Evolutionary conservation across 2,797 vertebrate species (phyloP), one percentile per base, ranked within the genome.

Genomic region (Enteromius anoplus): DNA sequence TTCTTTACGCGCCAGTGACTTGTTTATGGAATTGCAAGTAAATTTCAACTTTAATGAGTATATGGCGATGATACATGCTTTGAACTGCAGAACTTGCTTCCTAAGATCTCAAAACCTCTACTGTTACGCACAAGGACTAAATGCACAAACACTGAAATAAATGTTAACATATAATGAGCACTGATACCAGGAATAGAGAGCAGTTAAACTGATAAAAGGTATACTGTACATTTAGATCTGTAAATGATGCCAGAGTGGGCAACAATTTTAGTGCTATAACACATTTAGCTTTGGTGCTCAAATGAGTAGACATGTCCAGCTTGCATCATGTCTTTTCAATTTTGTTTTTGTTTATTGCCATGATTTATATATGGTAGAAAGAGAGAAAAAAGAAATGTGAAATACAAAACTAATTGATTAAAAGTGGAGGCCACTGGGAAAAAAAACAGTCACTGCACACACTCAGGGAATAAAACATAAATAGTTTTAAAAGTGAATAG

Each of bases 41-140:
- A 65, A 81, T 65, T 12, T 81, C 55, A 45, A 65, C 32, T 81
- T 81, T 64, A 73, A 81, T 81, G 42, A 53, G 45, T 81, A 45
- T 47, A 60, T 60, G 68, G 37, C 12, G 2, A 60, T 47, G 23
- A 71, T 34, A 60, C 78, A 15, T 60, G 51, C 34, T 70, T 70
- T 45, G 34, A 80, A 68, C 32, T 70, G 78, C 32, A 42, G 55
- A 80, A 45, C 65, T 42, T 60, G 37, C 47, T 71, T 32, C 26
- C 23, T 32, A 70, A 80, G 66, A 71, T n/a, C 26, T 80, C 53
- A 17, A 17, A 32, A 62, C 9, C 15, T 62, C 40, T 45, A 17
- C 32, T 45, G 51, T 71, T 47, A 71, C 3, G 2, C 37, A 29
- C 5, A 58, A 58, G 32, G 64, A 55, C 32, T 62, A 80, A 71